Base-by-base conservation (phyloP, 2,888 invertebrate genomes). In the Hydropsyche betteni region DNA sequence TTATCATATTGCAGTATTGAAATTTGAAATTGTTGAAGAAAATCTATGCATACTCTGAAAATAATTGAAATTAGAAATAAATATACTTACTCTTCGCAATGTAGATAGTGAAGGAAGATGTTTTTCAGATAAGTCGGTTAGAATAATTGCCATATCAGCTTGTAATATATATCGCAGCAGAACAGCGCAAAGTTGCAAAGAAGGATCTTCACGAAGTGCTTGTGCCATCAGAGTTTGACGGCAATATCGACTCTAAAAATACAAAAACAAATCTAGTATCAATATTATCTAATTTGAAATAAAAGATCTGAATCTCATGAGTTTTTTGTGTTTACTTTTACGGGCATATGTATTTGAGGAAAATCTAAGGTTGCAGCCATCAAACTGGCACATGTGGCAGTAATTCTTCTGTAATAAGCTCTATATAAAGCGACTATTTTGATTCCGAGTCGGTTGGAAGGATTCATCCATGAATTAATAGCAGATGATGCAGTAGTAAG, bases 401-500 rank as follows among this genome's bases (percentile, higher is more conserved):
- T 94, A 38, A 93, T 91, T 74, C 95, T 87, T 68, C 93, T 88
- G 78, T 94, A 94, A 85, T 94, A 89, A 1, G 93, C 92, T 55
- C 94, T 89, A 80, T 94, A 90, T 87, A 97, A 89, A 74, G 93
- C 91, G 50, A 95, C 93, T 69, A 94, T 92, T 80, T 94, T 90
- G 77, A 94, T 94, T 69, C 96, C 94, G 77, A 98, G 90, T 16
- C 96, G 89, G 86, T 97, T 97, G 84, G 94, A 93, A 0, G 98
- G 97, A 88, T 97, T 97, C 92, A 98, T 93, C 98, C 98, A 98
- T 0, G 98, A 97, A 82, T 97, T 97, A 81, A 98, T 98, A 0
- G 97, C 96, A 0, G 98, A 98, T 0, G 97, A 96, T 5, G 97
- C 97, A 2, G 98, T 98, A 83, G 97, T 97, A 73, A 98, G 85